phyloP scores from a whole-genome alignment of 2,797 vertebrate genomes.

The Takifugu ocellatus region DNA sequence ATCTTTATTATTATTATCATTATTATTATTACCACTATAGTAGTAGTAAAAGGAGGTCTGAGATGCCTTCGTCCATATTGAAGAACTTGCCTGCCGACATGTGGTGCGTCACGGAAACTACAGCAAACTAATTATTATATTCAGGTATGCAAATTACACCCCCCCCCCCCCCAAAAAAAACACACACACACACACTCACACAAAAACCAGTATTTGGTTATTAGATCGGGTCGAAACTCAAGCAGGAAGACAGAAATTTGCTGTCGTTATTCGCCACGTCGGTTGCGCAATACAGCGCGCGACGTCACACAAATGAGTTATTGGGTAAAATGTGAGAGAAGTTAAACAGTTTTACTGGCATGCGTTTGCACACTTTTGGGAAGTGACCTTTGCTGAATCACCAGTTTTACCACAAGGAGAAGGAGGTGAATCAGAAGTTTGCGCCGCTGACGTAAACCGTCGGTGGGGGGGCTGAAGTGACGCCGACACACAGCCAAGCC shows the following conservation, averaged over 20 bases:
- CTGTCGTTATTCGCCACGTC: no score
- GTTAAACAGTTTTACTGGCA: no score
- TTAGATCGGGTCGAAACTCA: no score
- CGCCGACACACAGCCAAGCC: slow-evolving; percentile 54
- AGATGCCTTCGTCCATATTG: not conserved
- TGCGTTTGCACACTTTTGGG: not conserved
- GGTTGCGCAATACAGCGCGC: not conserved
- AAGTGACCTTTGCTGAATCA: not conserved
- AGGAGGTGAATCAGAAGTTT: slow-evolving; percentile 11
- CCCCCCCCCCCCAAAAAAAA: not conserved
- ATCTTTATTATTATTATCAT: no score
- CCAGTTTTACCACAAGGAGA: no score
- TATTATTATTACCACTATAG: no score
- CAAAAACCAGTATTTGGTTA: no score
- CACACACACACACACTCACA: not conserved
- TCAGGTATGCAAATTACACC: not conserved
- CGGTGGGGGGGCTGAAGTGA: slow-evolving; percentile 50
- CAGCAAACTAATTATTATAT: slow-evolving; percentile 7
- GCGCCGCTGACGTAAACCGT: slow-evolving; percentile 65
- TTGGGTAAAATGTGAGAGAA: no score
- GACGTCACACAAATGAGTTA: not conserved
- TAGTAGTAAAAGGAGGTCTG: no score
- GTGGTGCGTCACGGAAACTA: slow-evolving; percentile 48
- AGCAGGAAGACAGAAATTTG: not conserved
- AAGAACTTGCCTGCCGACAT: slow-evolving; percentile 54